Conservation (phyloP, 2,888 invertebrate genomes). For the Drosophila macrospina region DNA sequence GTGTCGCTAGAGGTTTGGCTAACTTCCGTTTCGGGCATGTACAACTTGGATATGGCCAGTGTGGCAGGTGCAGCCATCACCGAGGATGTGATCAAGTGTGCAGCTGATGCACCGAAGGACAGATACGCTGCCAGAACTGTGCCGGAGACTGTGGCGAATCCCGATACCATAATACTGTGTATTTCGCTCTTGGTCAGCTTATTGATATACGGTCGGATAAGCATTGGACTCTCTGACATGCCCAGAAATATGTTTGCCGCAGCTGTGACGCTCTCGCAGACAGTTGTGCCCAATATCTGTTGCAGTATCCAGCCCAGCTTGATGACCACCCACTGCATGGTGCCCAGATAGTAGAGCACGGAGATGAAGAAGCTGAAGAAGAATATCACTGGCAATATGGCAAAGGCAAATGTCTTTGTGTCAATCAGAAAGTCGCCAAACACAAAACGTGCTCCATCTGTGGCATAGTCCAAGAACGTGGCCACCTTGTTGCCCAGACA, state of each 20-base stretch:
- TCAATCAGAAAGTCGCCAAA: conserved; percentile 90
- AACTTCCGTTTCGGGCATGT: conserved; percentile 95
- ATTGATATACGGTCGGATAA: conserved; percentile 95
- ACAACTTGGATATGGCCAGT: conserved; percentile 94
- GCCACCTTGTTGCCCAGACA: conserved; percentile 89
- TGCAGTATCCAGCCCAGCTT: conserved; percentile 93
- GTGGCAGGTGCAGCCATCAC: conserved; percentile 99
- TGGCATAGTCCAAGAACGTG: conserved; percentile 91
- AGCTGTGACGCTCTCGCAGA: conserved; percentile 96
- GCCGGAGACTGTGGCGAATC: conserved; percentile 98
- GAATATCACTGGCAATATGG: conserved; percentile 95
- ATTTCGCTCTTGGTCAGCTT: conserved; percentile 94
- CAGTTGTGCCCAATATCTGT: conserved; percentile 92
- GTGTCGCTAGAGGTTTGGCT: conserved; percentile 91
- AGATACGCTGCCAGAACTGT: conserved; percentile 97
- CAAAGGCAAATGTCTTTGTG: conserved; percentile 92
- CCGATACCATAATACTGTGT: conserved; percentile 96
- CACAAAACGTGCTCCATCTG: conserved; percentile 93
- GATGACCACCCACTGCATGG: conserved; percentile 93
- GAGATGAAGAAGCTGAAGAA: conserved; percentile 97
- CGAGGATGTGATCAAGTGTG: conserved; percentile 95
- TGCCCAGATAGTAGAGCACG: conserved; percentile 94
- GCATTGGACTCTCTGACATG: conserved; percentile 95
- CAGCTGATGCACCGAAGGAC: conserved; percentile 93
- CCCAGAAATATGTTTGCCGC: conserved; percentile 98